Base-by-base conservation (phyloP, 2,888 invertebrate genomes). In the Sarcophaga variegata region DNA sequence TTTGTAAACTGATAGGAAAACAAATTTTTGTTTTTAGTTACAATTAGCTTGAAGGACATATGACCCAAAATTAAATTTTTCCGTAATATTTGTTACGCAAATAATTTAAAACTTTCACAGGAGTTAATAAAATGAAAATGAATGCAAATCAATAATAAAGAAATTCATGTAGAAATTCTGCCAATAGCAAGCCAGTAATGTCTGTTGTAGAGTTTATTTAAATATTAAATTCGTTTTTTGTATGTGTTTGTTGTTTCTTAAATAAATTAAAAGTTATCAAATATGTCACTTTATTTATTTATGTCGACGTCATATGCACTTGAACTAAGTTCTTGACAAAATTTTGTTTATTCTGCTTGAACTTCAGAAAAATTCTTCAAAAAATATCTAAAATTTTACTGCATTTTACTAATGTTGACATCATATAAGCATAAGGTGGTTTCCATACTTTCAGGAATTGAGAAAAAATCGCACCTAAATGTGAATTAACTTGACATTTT, bases 261-360 rank as follows among this genome's bases (percentile, higher is more conserved):
- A 67, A 45, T 45, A 67, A 67, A 67, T 67, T 45, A n/a, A 67
- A 45, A 45, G 8, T 37, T 37, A 37, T 37, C 37, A 37, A 37
- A 37, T 37, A 37, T 37, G 37, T 8, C 37, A 37, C 37, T 37
- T 37, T 37, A 37, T 37, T 37, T 67, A 67, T 67, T 67, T n/a
- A 37, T 67, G 20, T 27, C n/a, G 45, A 20, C 37, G 20, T 45
- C 37, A 12, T 27, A 6, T 14, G 27, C 64, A 10, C 66, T 45
- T 64, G 27, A 67, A 67, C 11, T 20, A 67, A 45, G 45, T 67
- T 67, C 67, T 45, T 45, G 67, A 67, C 20, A 14, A 67, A 45
- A 67, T 45, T 67, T 67, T 45, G 67, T 67, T 66, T 66, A n/a
- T 37, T 67, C 47, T 47, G n/a, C 47, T 69, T 47, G 22, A 69